These are phyloP conservation scores for Pluvianellus socialis DNA, from an alignment of 2,113 vertebrate genomes.

Conservation along the genomic window DNA sequence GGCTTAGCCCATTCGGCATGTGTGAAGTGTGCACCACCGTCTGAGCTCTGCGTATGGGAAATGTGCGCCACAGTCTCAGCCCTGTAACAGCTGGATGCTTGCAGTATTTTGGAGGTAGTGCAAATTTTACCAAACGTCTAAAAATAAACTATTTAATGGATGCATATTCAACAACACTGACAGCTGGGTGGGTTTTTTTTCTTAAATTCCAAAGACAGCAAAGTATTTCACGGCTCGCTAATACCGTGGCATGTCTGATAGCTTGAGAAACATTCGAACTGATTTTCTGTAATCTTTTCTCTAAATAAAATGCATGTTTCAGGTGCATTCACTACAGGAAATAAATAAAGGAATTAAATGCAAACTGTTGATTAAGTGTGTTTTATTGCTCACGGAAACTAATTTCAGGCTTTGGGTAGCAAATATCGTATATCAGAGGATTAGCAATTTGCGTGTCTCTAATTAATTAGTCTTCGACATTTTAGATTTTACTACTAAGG, in stretches of 20 bases:
- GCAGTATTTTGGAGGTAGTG: neutral
- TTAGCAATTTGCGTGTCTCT: neutral
- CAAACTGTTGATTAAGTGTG: neutral
- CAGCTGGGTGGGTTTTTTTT: neutral
- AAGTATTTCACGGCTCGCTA: neutral
- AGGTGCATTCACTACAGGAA: neutral
- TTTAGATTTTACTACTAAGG: slow-evolving; percentile 26
- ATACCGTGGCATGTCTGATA: neutral
- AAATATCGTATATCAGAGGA: slow-evolving; percentile 9
- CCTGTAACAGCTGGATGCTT: neutral
- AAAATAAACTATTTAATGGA: neutral
- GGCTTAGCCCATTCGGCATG: neutral
- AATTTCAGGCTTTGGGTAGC: neutral
- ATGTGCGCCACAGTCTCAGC: neutral
- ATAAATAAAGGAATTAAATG: neutral
- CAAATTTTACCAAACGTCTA: neutral
- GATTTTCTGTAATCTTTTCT: neutral
- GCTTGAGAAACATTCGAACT: neutral
- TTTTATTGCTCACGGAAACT: slow-evolving; percentile 18
- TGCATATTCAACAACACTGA: neutral
- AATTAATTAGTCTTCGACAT: slow-evolving; percentile 31
- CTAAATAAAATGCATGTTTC: neutral
- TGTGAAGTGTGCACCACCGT: neutral
- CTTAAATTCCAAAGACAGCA: neutral
- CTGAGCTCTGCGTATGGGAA: neutral